A percentile compares a stretch with the other conserved stretches of the same genome.
phyloP scores from a whole-genome alignment of 2,888 invertebrate genomes.

The Plutella xylostella region DNA sequence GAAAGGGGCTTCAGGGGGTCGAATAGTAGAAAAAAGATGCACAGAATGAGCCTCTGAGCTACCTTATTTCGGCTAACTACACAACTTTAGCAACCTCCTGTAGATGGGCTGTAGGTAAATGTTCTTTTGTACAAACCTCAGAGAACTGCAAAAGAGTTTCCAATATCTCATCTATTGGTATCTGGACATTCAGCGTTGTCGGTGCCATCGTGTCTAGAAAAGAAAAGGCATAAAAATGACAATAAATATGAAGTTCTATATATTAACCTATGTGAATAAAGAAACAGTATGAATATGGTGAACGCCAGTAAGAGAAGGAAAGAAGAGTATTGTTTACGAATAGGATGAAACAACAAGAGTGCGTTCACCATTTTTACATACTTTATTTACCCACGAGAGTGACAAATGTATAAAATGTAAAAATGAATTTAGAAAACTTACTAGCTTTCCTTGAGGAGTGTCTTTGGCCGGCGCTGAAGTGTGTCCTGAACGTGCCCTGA shows the following conservation, averaged over 20 bases:
- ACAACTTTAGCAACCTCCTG: too few species aligned
- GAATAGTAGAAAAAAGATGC: too few species aligned
- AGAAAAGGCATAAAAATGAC: too few species aligned
- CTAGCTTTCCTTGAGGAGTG: background rate
- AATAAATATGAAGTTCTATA: too few species aligned
- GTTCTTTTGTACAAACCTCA: too few species aligned
- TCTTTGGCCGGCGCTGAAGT: slow-evolving; percentile 1
- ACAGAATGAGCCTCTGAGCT: too few species aligned
- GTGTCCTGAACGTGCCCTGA: slow-evolving; percentile 22
- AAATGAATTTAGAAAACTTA: background rate
- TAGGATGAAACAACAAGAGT: slow-evolving; percentile 6
- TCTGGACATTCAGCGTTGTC: slow-evolving; percentile 27
- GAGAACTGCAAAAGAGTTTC: slow-evolving; percentile 26
- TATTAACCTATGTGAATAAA: too few species aligned
- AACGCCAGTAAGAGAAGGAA: background rate
- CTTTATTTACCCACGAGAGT: background rate
- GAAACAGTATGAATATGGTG: too few species aligned
- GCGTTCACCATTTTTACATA: background rate
- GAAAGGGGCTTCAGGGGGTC: too few species aligned
- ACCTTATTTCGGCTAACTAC: too few species aligned
- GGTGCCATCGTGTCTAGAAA: too few species aligned
- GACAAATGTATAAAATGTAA: background rate
- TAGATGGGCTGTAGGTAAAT: too few species aligned
- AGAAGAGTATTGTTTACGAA: background rate
- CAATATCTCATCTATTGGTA: slow-evolving; percentile 26